These are phyloP conservation scores for Montifringilla adamsi DNA, from an alignment of 2,113 vertebrate genomes.

Conservation along the genomic window DNA sequence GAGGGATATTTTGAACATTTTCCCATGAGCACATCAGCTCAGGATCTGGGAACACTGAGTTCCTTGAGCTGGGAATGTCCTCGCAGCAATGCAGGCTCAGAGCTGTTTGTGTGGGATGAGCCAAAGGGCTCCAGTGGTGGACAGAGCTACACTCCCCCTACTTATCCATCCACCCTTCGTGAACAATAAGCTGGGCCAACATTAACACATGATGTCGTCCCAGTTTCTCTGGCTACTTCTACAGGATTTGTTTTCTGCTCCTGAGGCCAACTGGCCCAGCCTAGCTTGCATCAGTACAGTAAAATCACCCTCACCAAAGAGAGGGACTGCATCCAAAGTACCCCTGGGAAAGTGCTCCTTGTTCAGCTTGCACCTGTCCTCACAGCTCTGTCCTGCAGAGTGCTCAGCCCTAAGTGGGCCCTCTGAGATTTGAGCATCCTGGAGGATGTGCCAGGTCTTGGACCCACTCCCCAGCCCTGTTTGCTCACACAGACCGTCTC, in stretches of 20 bases:
- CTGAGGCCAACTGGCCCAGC: not conserved
- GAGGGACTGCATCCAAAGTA: not conserved
- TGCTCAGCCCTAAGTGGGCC: not conserved
- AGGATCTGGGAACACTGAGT: not conserved
- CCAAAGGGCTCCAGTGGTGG: not conserved
- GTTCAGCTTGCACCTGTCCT: not conserved
- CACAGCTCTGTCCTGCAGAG: not conserved
- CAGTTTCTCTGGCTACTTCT: not conserved
- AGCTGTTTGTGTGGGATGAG: not conserved
- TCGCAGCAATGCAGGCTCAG: not conserved
- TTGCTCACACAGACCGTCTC: not conserved
- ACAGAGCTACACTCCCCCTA: not conserved
- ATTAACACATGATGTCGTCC: not conserved
- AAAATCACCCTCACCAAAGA: not conserved
- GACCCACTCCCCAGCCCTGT: not conserved
- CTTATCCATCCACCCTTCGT: accelerated
- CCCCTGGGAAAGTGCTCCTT: not conserved
- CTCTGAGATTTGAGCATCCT: not conserved
- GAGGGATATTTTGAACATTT: not conserved
- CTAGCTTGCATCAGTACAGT: not conserved
- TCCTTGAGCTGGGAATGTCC: not conserved
- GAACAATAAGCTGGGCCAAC: not conserved
- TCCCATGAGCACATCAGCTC: not conserved
- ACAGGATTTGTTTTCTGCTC: not conserved
- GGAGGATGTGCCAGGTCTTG: not conserved